Conservation (phyloP, 2,888 invertebrate genomes). For the Himalopsyche anomala region DNA sequence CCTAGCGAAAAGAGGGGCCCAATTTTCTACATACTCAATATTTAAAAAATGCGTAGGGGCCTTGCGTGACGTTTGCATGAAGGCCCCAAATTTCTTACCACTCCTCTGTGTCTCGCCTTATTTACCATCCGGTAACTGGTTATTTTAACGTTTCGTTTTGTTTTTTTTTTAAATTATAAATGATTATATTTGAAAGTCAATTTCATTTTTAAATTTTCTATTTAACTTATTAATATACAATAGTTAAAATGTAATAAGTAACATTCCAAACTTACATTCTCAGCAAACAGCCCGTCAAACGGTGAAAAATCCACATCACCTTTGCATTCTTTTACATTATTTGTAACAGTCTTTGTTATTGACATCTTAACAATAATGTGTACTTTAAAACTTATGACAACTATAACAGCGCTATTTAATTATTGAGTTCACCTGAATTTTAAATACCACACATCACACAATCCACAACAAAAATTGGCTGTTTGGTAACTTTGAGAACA, state of each 20-base stretch:
- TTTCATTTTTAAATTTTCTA: too few relatives aligned
- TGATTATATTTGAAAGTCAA: too few relatives aligned
- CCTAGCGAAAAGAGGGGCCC: too few relatives aligned
- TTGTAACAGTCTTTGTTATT: slow-evolving; percentile 63
- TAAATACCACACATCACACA: not conserved
- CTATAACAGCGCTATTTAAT: not conserved
- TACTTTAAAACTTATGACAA: not conserved
- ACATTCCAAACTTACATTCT: slow-evolving; percentile 51
- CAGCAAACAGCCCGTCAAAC: slow-evolving; percentile 63
- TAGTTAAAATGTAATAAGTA: not conserved
- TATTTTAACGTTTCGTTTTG: too few relatives aligned
- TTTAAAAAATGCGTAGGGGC: too few relatives aligned
- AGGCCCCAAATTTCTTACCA: too few relatives aligned
- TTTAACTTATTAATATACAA: too few relatives aligned
- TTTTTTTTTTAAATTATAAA: too few relatives aligned
- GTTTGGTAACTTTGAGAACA: not conserved
- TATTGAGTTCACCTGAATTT: not conserved
- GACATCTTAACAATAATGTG: slow-evolving; percentile 54
- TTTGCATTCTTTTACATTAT: slow-evolving; percentile 58
- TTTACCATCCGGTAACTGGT: too few relatives aligned
- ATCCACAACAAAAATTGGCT: not conserved
- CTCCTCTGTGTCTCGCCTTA: too few relatives aligned
- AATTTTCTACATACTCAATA: too few relatives aligned
- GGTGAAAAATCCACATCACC: slow-evolving; percentile 62
- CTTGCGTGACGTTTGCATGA: too few relatives aligned